Conservation (phyloP, 1,140 invertebrate genomes). For the Monomorium pharaonis region DNA sequence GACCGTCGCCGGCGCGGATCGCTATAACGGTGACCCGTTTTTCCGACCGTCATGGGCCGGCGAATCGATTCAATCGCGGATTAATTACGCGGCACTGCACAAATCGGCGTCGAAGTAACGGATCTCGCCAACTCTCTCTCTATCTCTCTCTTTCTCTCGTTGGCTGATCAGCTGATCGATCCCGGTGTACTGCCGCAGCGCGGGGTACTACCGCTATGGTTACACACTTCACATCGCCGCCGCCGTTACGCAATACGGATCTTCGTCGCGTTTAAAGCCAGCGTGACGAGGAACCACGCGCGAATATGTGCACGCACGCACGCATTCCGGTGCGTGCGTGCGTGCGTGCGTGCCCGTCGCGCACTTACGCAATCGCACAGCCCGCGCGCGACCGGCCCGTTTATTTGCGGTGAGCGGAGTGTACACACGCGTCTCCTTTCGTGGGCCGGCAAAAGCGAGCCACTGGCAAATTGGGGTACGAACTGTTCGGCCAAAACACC, state of each 20-base stretch:
- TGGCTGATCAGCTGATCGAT: conserved; percentile 58
- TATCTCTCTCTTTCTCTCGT: no score
- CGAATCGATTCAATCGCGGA: neutral
- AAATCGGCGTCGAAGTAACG: conserved; percentile 1
- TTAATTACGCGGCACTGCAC: conserved; percentile 19
- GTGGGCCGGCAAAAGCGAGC: neutral
- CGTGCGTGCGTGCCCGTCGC: conserved; percentile 29
- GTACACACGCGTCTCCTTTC: conserved; percentile 40
- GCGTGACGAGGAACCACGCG: conserved; percentile 46
- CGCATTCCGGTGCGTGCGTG: conserved; percentile 58
- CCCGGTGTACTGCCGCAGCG: neutral
- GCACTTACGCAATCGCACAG: conserved; percentile 64
- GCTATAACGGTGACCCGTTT: conserved; percentile 26
- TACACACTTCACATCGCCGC: conserved; percentile 7
- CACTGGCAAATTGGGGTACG: neutral
- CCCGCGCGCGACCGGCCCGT: conserved; percentile 24
- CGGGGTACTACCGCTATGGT: neutral
- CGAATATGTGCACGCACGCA: conserved; percentile 62
- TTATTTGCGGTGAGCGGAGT: conserved; percentile 66
- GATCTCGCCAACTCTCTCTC: neutral
- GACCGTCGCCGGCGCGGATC: neutral
- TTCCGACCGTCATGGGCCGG: neutral
- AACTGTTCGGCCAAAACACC: neutral
- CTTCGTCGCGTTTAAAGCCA: neutral
- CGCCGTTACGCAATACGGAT: conserved; percentile 16